Base-by-base conservation (phyloP, 35 echinoderm and acorn worm species). In the Holothuria glaberrima region DNA sequence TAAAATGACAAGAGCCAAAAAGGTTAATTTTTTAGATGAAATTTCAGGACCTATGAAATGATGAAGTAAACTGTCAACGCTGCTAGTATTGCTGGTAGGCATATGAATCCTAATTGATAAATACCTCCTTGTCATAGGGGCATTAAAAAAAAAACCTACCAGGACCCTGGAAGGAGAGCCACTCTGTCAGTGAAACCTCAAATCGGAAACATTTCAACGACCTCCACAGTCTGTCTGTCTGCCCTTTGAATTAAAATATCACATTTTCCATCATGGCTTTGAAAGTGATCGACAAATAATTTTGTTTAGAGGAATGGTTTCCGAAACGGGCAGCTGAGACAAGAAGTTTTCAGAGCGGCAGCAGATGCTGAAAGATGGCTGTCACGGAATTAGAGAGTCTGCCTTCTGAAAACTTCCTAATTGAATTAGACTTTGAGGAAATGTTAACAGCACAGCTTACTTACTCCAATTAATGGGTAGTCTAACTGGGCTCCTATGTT, bases 371-470 rank as follows among this genome's bases (percentile, higher is more conserved):
- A 75, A 41, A 75, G 71, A 75, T 75, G 13, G 71, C 30, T 33
- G 31, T 33, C 25, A 33, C 21, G 66, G 7, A 69, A 30, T 69
- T 21, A 27, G 62, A 65, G 62, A 21, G 7, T n/a, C 12, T n/a
- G 71, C 12, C 71, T 45, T 75, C 66, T 19, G 71, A 75, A 38
- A n/a, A 38, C 71, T 75, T 75, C 71, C 71, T 45, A 41, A 75
- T 75, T 75, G 71, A 38, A 41, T 75, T 75, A 31, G 66, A 75
- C 30, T 75, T 38, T 36, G 6, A 75, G 71, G 71, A 75, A 75
- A 75, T 75, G 71, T 41, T 75, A 75, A 75, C 71, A 75, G 71
- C 71, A 75, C 32, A 75, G 71, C 71, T 75, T 75, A 38, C 71
- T 75, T 75, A 75, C 44, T 75, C 71, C 71, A 32, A 75, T 75